Evolutionary conservation across 2,113 vertebrate species (phyloP).

Genomic region (Macaca mulatta): DNA sequence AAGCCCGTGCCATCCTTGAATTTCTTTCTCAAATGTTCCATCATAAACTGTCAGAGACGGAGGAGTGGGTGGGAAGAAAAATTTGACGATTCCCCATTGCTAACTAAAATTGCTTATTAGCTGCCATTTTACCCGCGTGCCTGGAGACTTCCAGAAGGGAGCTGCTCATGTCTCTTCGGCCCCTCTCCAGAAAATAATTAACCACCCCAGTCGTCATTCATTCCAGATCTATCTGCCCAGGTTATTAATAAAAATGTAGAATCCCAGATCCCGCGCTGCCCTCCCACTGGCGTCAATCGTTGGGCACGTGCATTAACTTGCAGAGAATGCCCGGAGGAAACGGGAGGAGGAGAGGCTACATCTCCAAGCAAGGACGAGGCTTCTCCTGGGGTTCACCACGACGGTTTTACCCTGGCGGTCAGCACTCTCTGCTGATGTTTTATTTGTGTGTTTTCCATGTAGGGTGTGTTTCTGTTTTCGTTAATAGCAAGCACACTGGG

Average conservation of each 20-base stretch:
- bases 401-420: rapidly evolving
- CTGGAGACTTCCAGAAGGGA: not conserved
- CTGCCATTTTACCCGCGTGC: rapidly evolving
- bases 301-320: rapidly evolving
- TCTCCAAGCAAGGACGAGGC: rapidly evolving
- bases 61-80: slow-evolving; percentile 9
- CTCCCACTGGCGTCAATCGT: rapidly evolving
- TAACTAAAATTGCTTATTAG: not conserved
- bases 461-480: not conserved
- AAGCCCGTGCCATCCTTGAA: slow-evolving; percentile 68
- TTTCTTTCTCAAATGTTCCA: slow-evolving; percentile 44
- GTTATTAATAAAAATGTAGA: not conserved
- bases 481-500: too few relatives aligned
- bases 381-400: rapidly evolving
- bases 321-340: rapidly evolving
- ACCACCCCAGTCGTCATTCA: not conserved
- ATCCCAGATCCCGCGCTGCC: not conserved
- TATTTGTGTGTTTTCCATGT: rapidly evolving
- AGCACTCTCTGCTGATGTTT: too few relatives aligned
- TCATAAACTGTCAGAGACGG: slow-evolving; percentile 54
- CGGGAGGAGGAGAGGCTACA: not conserved
- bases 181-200: not conserved
- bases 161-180: not conserved
- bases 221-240: not conserved
- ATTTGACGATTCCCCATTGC: not conserved